These are phyloP conservation scores for Drosophila pseudotakahashii DNA, from an alignment of 2,888 invertebrate species.

Conservation along the genomic window DNA sequence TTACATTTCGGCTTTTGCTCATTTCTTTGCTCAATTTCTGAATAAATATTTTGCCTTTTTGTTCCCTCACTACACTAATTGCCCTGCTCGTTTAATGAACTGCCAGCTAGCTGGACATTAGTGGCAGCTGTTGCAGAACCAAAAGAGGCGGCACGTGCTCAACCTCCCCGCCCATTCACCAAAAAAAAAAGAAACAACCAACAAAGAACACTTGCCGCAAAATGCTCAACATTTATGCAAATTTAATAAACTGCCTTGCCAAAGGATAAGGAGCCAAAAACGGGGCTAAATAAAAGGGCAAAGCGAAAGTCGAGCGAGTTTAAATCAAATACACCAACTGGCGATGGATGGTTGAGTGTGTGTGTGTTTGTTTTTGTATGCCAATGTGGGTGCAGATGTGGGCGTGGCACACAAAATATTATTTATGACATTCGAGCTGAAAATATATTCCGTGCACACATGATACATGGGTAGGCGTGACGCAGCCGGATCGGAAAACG, in stretches of 20 bases:
- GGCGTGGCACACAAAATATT: conserved; percentile 67
- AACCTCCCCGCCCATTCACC: not conserved
- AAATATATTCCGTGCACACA: conserved; percentile 65
- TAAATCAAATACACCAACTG: conserved; percentile 49
- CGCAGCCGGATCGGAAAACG: conserved; percentile 29
- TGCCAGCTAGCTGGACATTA: conserved; percentile 57
- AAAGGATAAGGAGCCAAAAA: conserved; percentile 36
- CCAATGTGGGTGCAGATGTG: conserved; percentile 24
- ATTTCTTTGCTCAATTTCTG: conserved; percentile 18
- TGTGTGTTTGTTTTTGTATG: conserved; percentile 7
- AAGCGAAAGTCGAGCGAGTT: conserved; percentile 36
- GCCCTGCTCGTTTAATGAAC: conserved; percentile 66
- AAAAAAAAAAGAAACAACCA: not conserved
- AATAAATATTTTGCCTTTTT: conserved; percentile 36
- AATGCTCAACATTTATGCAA: conserved; percentile 75
- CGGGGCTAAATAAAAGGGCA: conserved; percentile 18
- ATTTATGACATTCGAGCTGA: conserved; percentile 68
- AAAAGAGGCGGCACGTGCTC: conserved; percentile 54
- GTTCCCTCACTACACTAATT: conserved; percentile 56
- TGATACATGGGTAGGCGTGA: conserved; percentile 64
- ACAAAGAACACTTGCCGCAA: conserved; percentile 51
- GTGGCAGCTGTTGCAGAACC: conserved; percentile 57
- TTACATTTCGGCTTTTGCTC: conserved; percentile 24
- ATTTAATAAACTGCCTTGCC: conserved; percentile 77
- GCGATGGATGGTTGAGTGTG: not conserved